Evolutionary conservation across 2,888 invertebrate genomes (phyloP).

Genomic region (Dinocampus coccinellae): DNA sequence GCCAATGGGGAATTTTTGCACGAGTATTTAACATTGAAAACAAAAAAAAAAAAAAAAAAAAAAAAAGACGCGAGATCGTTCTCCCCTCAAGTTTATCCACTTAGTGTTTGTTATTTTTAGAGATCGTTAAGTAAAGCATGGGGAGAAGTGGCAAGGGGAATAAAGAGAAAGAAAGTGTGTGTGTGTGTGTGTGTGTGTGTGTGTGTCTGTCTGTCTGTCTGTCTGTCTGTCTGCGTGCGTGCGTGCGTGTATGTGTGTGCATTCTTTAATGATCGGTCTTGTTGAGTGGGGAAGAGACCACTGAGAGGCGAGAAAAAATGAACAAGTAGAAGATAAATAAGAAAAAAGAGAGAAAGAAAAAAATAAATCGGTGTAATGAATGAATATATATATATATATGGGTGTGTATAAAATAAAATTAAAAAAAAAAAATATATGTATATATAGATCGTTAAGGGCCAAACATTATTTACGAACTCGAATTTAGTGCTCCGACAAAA

Average conservation of each 20-base stretch:
- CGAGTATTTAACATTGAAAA: slow-evolving; percentile 17
- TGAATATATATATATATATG: no score
- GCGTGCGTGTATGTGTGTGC: background rate
- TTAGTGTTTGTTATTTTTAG: slow-evolving; percentile 31
- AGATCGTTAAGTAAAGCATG: slow-evolving; percentile 11
- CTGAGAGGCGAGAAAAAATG: slow-evolving; percentile 4
- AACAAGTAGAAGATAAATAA: background rate
- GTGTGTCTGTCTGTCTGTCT: no score
- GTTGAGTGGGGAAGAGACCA: background rate
- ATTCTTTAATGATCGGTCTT: background rate
- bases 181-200: no score
- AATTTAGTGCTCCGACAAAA: background rate
- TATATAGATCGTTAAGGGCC: background rate
- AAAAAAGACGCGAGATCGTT: slow-evolving; percentile 8
- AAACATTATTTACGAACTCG: background rate
- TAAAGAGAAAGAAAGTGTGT: background rate
- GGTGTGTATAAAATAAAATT: no score
- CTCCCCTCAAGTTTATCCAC: slow-evolving; percentile 25
- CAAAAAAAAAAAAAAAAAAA: no score
- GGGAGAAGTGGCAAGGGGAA: background rate
- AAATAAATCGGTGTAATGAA: background rate
- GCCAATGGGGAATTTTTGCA: slow-evolving; percentile 22
- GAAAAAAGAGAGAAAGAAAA: background rate
- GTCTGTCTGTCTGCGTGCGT: no score
- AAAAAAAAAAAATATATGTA: background rate